Evolutionary conservation across 2,888 invertebrate genomes (phyloP), one percentile per base, ranked within the genome.

Genomic region (Frankliniella fusca): DNA sequence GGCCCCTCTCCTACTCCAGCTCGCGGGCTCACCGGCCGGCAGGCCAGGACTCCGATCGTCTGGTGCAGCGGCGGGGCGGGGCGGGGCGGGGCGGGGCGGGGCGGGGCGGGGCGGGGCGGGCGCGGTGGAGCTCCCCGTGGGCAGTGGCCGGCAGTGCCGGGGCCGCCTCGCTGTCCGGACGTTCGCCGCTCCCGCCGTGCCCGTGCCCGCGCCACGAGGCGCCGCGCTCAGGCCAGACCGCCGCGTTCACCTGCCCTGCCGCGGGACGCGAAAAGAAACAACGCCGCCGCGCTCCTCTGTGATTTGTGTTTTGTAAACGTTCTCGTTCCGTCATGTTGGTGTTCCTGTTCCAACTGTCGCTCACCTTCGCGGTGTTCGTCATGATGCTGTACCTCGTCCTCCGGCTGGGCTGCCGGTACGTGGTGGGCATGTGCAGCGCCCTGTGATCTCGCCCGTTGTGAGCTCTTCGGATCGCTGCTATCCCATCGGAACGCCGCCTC

Each of bases 341-440:
- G n/a, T 70, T 70, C 70, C 70, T 70, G 23, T 70, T 70, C 70
- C 70, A 70, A n/a, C 70, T 70, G 70, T 70, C 70, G n/a, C n/a
- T 70, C n/a, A 10, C 23, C n/a, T 70, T 70, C 70, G 70, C 70
- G n/a, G 70, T 70, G 70, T 70, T 70, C 70, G 70, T 70, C 70
- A 70, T 70, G 70, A 20, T 70, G 70, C 70, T 70, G 23, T 70
- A 70, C 70, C 70, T 70, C 9, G 70, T 70, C n/a, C 70, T 70
- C n/a, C 70, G 70, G 70, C 70, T 70, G n/a, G 70, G 70, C 70
- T 70, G 70, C 23, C 70, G 70, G n/a, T 70, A 70, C 70, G 70
- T 70, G n/a, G 70, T 70, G n/a, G 70, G 70, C 70, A 5, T 70
- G 70, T 70, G 70, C 70, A 23, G 15, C 54, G 38, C 38, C 38